phyloP scores from a whole-genome alignment of 2,888 invertebrate genomes.

The Zaprionus lineosus region DNA sequence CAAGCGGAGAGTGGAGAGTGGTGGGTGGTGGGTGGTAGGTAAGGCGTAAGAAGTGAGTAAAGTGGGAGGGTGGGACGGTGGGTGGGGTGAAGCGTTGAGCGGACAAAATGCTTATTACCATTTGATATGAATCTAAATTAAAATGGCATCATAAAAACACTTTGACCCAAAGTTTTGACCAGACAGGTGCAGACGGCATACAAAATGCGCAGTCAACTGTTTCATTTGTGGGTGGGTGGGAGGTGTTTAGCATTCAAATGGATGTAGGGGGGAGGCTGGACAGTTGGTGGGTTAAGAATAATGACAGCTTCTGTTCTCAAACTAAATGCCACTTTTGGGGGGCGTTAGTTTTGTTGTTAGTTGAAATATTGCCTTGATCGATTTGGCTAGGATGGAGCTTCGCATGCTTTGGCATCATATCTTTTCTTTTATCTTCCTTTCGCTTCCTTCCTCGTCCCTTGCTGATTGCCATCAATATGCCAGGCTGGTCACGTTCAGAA shows the following conservation, averaged over 20 bases:
- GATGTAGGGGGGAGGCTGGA: slow-evolving; percentile 2
- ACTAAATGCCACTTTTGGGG: slow-evolving; percentile 41
- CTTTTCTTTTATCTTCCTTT: too few relatives aligned
- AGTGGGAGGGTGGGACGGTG: too few relatives aligned
- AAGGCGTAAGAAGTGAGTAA: too few relatives aligned
- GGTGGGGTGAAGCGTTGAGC: too few relatives aligned
- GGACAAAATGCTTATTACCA: slow-evolving; percentile 65
- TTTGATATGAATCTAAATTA: slow-evolving; percentile 77
- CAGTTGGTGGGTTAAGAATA: slow-evolving; percentile 36
- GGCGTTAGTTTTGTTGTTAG: not conserved
- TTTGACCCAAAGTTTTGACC: slow-evolving; percentile 39
- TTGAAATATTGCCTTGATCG: too few relatives aligned
- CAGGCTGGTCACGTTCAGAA: slow-evolving; percentile 66
- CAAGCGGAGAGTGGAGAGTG: too few relatives aligned
- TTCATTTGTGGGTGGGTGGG: not conserved
- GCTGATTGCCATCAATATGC: slow-evolving; percentile 53
- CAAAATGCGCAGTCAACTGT: slow-evolving; percentile 8
- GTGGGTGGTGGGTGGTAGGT: too few relatives aligned
- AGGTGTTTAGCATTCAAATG: too few relatives aligned
- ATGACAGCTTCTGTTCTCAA: slow-evolving; percentile 35
- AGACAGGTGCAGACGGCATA: slow-evolving; percentile 35
- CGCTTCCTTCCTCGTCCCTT: too few relatives aligned
- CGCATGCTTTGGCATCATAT: slow-evolving; percentile 20
- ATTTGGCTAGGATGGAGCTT: too few relatives aligned
- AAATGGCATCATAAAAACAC: slow-evolving; percentile 75